Percentiles rank a stretch among this genome's conserved stretches.
These are phyloP conservation scores for Diaphora mendica DNA, from an alignment of 2,888 invertebrate species.

Conservation along the genomic window DNA sequence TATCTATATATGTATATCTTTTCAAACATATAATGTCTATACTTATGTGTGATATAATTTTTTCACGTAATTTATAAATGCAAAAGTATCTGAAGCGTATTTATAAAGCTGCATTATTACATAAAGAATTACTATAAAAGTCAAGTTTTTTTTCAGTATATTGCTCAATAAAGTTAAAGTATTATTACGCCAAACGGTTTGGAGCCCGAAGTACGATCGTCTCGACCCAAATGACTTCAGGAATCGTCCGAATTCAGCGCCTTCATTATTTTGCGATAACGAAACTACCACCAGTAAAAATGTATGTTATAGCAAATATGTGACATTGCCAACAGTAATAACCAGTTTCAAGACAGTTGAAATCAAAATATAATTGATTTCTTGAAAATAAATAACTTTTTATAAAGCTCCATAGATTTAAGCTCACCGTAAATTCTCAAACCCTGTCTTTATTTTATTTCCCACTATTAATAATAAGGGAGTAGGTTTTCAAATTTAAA, in stretches of 20 bases:
- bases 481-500: no score
- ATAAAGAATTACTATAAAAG: background rate
- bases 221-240: constrained; percentile 49
- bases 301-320: constrained; percentile 48
- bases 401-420: no score
- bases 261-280: constrained; percentile 45
- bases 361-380: no score
- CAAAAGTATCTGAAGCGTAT: background rate
- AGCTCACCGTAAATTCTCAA: no score
- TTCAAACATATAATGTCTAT: no score
- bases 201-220: constrained; percentile 40
- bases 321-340: constrained; percentile 12
- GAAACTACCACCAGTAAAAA: constrained; percentile 45
- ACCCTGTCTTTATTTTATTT: no score
- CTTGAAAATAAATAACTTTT: no score
- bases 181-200: constrained; percentile 9
- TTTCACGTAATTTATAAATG: background rate
- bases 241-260: constrained; percentile 47
- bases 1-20: no score
- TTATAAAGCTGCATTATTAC: background rate
- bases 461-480: no score
- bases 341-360: background rate
- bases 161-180: constrained; percentile 42
- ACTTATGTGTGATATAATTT: background rate
- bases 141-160: constrained; percentile 31